phyloP scores from a whole-genome alignment of 2,888 invertebrate genomes.

The Thereva nobilitata region DNA sequence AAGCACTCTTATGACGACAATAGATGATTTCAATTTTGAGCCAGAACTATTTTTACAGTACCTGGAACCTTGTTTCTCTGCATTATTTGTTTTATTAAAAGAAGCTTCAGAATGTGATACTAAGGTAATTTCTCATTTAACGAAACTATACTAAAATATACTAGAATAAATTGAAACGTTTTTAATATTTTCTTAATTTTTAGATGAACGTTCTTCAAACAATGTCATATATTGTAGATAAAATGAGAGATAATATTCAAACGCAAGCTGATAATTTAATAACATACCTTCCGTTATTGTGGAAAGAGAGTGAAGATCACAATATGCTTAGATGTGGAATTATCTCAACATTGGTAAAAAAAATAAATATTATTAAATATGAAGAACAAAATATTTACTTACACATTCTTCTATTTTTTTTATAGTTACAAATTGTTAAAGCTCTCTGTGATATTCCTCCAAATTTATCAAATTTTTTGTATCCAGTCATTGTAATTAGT shows the following conservation, averaged over 20 bases:
- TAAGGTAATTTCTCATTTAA: conserved; percentile 63
- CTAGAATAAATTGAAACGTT: conserved; percentile 1
- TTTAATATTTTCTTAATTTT: conserved; percentile 40
- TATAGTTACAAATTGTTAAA: conserved; percentile 73
- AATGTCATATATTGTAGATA: conserved; percentile 85
- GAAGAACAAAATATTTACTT: not conserved
- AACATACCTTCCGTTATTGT: conserved; percentile 82
- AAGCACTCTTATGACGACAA: conserved; percentile 73
- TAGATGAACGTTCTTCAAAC: conserved; percentile 90
- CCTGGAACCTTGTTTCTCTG: conserved; percentile 75
- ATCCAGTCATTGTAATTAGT: conserved; percentile 71
- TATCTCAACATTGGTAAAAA: conserved; percentile 74
- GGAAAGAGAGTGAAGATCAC: conserved; percentile 85
- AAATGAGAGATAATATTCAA: conserved; percentile 76
- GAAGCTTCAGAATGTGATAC: conserved; percentile 91
- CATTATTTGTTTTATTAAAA: conserved; percentile 81
- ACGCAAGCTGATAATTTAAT: conserved; percentile 70
- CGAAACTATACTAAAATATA: conserved; percentile 1
- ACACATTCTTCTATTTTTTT: not conserved
- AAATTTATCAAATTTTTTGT: conserved; percentile 66
- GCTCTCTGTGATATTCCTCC: conserved; percentile 66
- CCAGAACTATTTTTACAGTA: conserved; percentile 84
- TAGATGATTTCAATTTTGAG: conserved; percentile 93
- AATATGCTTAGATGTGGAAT: conserved; percentile 91
- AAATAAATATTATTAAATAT: conserved; percentile 8